Evolutionary conservation across 2,888 invertebrate genomes (phyloP).

Genomic region (Salticus scenicus): DNA sequence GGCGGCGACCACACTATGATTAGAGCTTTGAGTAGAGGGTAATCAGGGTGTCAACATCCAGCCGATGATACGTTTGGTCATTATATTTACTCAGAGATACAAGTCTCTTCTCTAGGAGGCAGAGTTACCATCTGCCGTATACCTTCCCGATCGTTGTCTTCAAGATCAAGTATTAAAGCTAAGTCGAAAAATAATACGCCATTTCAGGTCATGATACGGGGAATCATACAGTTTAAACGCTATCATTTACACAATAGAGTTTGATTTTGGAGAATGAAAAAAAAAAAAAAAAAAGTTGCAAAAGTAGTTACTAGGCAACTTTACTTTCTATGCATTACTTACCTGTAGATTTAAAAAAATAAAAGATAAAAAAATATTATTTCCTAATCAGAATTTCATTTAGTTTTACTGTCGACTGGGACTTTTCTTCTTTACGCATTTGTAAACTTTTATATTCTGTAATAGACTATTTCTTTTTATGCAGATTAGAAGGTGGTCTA

Average conservation of each 20-base stretch:
- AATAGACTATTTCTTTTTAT: too few species aligned
- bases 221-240: too few species aligned
- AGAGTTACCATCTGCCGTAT: conserved; percentile 41
- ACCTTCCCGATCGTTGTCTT: conserved; percentile 52
- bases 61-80: conserved; percentile 62
- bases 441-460: too few species aligned
- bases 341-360: too few species aligned
- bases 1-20: conserved; percentile 45
- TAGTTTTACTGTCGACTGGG: too few species aligned
- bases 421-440: too few species aligned
- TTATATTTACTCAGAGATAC: conserved; percentile 64
- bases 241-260: too few species aligned
- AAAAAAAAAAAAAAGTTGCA: background rate
- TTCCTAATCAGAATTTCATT: too few species aligned
- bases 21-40: conserved; percentile 36
- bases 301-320: background rate
- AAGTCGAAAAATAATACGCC: background rate
- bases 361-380: too few species aligned
- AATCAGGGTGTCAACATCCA: conserved; percentile 67
- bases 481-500: too few species aligned
- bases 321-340: too few species aligned
- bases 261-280: background rate
- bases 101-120: conserved; percentile 22
- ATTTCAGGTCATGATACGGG: conserved; percentile 25
- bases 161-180: background rate